These are phyloP conservation scores for Bembecia ichneumoniformis DNA, from an alignment of 2,888 invertebrate species.

Conservation along the genomic window DNA sequence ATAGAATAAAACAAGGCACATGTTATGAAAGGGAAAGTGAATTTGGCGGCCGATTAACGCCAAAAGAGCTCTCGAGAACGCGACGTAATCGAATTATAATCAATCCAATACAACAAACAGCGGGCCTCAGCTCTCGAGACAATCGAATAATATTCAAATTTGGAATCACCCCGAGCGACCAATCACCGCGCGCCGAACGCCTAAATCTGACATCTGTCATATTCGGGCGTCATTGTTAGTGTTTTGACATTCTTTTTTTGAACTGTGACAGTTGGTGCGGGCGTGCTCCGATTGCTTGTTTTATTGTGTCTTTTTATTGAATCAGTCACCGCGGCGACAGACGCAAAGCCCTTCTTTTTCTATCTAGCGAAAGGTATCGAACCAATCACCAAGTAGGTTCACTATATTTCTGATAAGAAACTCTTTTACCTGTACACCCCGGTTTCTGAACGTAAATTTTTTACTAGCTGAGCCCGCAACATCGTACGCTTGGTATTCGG, in stretches of 20 bases:
- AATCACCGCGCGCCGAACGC: constrained; percentile 28
- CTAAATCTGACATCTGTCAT: constrained; percentile 65
- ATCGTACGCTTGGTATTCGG: too few relatives aligned
- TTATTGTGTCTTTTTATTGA: constrained; percentile 39
- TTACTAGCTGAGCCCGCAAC: too few relatives aligned
- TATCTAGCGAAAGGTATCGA: background rate
- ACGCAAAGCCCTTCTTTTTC: background rate
- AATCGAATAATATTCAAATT: constrained; percentile 40
- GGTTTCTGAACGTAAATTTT: too few relatives aligned
- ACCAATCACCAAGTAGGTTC: too few relatives aligned
- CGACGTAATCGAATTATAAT: constrained; percentile 44
- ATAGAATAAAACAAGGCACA: constrained; percentile 23
- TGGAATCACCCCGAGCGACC: constrained; percentile 23
- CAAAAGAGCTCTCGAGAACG: constrained; percentile 29
- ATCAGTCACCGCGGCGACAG: constrained; percentile 24
- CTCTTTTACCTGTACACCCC: too few relatives aligned
- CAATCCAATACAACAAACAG: constrained; percentile 41
- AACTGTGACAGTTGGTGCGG: constrained; percentile 52
- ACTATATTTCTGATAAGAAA: too few relatives aligned
- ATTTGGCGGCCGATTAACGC: constrained; percentile 49
- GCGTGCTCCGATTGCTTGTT: constrained; percentile 35
- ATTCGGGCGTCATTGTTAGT: constrained; percentile 41
- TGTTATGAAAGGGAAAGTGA: constrained; percentile 28
- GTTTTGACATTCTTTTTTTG: constrained; percentile 51
- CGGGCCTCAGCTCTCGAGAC: constrained; percentile 21